Conservation (phyloP, 2,888 invertebrate genomes). For the Scaptomyza tumidula region DNA sequence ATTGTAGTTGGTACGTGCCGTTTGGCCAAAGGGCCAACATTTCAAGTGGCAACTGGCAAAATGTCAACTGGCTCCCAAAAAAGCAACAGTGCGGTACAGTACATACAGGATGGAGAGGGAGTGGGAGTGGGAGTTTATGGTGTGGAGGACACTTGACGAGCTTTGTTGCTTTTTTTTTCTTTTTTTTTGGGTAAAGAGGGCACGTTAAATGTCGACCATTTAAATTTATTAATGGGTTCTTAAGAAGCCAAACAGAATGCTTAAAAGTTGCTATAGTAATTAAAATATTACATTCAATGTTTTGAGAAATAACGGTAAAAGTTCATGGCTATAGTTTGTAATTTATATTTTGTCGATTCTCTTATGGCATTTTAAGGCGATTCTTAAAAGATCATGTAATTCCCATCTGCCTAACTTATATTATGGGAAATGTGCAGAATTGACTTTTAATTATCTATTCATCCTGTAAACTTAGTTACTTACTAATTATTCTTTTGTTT, state of each 20-base stretch:
- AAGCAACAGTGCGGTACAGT: not conserved
- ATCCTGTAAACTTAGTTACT: no score
- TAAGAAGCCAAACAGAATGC: not conserved
- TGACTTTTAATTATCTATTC: no score
- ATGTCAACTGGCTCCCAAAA: slow-evolving; percentile 35
- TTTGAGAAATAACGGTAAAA: no score
- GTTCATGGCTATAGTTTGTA: no score
- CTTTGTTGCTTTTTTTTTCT: slow-evolving; percentile 1
- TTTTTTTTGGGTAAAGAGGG: slow-evolving; percentile 2
- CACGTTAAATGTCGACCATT: slow-evolving; percentile 54
- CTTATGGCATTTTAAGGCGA: no score
- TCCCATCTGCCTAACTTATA: no score
- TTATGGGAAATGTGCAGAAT: no score
- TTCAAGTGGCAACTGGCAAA: slow-evolving; percentile 69
- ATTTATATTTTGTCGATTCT: no score
- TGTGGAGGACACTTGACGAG: slow-evolving; percentile 10
- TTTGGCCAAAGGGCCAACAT: slow-evolving; percentile 62
- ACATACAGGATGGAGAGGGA: not conserved
- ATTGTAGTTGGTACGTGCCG: slow-evolving; percentile 58
- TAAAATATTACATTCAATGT: no score
- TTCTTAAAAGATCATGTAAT: no score
- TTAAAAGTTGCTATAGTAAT: not conserved
- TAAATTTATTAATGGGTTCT: slow-evolving; percentile 53
- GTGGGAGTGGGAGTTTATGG: not conserved
- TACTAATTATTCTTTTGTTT: no score